phyloP scores from a whole-genome alignment of 2,797 vertebrate genomes.

The Sarcoramphus papa region DNA sequence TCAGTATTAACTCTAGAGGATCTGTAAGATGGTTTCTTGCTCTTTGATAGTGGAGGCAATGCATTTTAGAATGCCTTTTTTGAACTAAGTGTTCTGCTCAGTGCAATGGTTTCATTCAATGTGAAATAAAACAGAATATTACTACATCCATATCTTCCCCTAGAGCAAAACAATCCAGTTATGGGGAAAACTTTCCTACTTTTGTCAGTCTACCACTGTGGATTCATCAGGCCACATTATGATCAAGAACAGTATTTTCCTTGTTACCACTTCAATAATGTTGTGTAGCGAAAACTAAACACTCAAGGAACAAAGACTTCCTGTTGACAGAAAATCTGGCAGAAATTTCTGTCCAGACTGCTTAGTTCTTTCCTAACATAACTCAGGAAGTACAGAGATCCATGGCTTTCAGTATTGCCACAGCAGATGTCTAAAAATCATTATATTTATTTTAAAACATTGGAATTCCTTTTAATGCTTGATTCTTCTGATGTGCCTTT shows the following conservation, averaged over 20 bases:
- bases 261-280: background rate
- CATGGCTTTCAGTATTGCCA: background rate
- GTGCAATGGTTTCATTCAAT: background rate
- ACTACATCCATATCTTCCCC: background rate
- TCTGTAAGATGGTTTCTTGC: background rate
- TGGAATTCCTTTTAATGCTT: background rate
- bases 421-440: conserved; percentile 4
- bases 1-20: background rate
- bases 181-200: background rate
- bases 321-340: background rate
- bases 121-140: background rate
- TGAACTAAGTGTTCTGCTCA: background rate
- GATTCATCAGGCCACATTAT: background rate
- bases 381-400: background rate
- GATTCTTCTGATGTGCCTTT: background rate
- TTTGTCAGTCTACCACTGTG: background rate
- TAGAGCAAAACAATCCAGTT: background rate
- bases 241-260: background rate
- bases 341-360: conserved; percentile 27
- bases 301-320: background rate
- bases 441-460: conserved; percentile 24
- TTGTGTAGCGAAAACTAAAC: background rate
- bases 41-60: background rate
- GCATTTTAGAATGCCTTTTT: background rate
- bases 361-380: background rate